Percentiles rank a stretch among this genome's conserved stretches.
These are phyloP conservation scores for Cantharis flavilabris DNA, from an alignment of 2,888 invertebrate species.

Conservation along the genomic window DNA sequence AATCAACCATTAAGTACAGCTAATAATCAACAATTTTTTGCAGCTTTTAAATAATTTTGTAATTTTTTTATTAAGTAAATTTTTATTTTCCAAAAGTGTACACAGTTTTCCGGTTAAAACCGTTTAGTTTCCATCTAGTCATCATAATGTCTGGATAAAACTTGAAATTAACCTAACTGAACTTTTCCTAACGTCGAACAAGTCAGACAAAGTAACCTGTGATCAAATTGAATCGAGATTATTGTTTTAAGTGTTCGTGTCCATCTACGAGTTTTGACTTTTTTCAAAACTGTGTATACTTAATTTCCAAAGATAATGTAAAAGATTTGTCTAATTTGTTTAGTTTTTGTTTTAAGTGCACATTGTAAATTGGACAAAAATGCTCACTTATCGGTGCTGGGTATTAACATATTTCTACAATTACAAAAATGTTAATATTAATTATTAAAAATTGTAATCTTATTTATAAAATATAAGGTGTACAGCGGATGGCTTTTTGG, in stretches of 20 bases:
- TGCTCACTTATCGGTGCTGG: conserved; percentile 37
- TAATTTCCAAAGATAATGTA: conserved; percentile 23
- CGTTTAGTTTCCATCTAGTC: background rate
- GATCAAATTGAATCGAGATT: background rate
- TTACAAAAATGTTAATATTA: conserved; percentile 12
- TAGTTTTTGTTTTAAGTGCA: conserved; percentile 25
- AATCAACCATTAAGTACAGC: conserved; percentile 28
- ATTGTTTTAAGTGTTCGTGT: background rate
- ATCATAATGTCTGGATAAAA: background rate
- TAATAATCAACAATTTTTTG: conserved; percentile 45
- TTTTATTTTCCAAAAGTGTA: conserved; percentile 5
- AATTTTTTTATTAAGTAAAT: background rate
- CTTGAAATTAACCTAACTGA: background rate
- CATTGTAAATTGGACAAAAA: conserved; percentile 26
- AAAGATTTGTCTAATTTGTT: conserved; percentile 1
- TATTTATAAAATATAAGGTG: conserved; percentile 17
- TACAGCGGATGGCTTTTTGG: conserved; percentile 20
- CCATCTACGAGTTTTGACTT: background rate
- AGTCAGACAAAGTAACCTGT: background rate
- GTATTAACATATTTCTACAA: conserved; percentile 21
- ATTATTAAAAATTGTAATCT: conserved; percentile 19
- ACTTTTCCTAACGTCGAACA: background rate
- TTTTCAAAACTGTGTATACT: conserved; percentile 23
- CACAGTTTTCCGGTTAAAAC: conserved; percentile 8
- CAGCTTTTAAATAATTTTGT: conserved; percentile 47